Conservation (phyloP, 92 coral and sea anemone species). For the Phenganax marumi region DNA sequence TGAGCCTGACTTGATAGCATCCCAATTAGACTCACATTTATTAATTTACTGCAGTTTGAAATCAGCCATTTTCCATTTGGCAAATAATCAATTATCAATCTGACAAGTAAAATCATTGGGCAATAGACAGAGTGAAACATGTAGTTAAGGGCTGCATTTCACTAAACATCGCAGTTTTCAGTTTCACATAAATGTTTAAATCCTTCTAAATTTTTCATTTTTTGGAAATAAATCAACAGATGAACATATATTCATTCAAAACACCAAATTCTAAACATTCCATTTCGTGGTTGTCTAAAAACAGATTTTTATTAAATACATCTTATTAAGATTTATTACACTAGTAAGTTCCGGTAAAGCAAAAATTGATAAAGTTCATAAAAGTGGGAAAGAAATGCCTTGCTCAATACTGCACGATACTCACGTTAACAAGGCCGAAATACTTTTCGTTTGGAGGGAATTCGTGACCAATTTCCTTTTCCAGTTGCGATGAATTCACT, state of each 20-base stretch:
- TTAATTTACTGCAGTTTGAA: too few species aligned
- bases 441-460: conserved; percentile 98
- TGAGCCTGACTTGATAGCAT: too few species aligned
- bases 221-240: not conserved
- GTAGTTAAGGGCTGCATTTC: not conserved
- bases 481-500: conserved; percentile 94
- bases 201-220: not conserved
- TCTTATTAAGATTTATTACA: too few species aligned
- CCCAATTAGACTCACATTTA: too few species aligned
- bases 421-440: conserved; percentile 94
- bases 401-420: conserved; percentile 25
- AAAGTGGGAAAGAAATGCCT: not conserved
- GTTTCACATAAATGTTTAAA: not conserved
- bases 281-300: too few species aligned
- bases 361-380: not conserved
- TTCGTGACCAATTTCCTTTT: conserved; percentile 96
- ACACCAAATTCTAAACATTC: too few species aligned
- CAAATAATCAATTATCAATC: too few species aligned
- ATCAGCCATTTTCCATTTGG: too few species aligned
- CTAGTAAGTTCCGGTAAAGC: too few species aligned
- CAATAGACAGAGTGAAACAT: not conserved
- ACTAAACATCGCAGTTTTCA: not conserved
- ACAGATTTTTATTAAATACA: too few species aligned
- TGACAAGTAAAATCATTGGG: too few species aligned
- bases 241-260: too few species aligned